Conservation (phyloP, 53 echinoderm and acorn worm genomes). For the Crossaster papposus region DNA sequence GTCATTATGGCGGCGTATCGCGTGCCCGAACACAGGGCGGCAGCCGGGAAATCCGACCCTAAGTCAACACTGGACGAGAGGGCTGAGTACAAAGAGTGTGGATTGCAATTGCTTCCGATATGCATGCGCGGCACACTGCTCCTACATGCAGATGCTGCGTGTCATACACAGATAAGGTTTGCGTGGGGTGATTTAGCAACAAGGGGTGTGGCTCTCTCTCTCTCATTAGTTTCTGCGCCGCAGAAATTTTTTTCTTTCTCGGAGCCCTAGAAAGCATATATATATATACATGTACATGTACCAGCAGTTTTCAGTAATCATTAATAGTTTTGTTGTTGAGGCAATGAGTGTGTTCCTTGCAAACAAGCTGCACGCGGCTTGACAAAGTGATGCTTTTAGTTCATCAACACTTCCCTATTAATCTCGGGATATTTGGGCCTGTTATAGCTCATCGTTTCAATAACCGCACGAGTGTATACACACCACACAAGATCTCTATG, state of each 20-base stretch:
- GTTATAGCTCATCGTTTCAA: constrained; percentile 21
- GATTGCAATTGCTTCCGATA: constrained; percentile 63
- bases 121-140: constrained; percentile 1
- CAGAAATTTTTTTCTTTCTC: neutral
- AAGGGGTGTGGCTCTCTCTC: constrained; percentile 29
- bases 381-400: constrained; percentile 24
- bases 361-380: constrained; percentile 1
- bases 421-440: neutral
- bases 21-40: constrained; percentile 42
- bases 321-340: neutral
- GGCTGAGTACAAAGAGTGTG: constrained; percentile 56
- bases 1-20: constrained; percentile 64
- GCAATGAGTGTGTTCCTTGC: constrained; percentile 18
- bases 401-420: constrained; percentile 12
- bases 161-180: neutral
- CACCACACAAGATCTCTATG: neutral
- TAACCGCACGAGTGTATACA: neutral
- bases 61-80: constrained; percentile 60
- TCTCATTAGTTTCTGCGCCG: too few relatives aligned
- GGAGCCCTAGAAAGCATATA: neutral
- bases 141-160: constrained; percentile 24
- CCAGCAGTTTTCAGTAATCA: neutral
- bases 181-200: neutral
- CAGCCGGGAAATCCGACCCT: constrained; percentile 52
- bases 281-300: too few relatives aligned